Conservation (phyloP, 2,888 invertebrate genomes). For the Drosophila anomalata region DNA sequence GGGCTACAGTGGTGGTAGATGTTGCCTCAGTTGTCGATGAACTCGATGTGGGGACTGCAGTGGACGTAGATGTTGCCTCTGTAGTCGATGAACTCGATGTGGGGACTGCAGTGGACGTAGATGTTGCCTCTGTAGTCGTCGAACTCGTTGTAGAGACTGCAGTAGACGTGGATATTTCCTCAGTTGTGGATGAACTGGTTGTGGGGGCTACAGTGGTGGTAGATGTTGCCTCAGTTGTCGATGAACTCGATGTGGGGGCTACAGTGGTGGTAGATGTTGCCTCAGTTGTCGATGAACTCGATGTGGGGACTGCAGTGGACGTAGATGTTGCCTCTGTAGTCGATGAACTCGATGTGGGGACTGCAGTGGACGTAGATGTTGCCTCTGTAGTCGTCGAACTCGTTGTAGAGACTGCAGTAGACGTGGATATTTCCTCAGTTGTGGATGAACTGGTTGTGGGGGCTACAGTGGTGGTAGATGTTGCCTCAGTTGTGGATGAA, state of each 20-base stretch:
- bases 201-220: background rate
- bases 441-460: too few species aligned
- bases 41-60: background rate
- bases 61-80: background rate
- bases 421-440: too few species aligned
- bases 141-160: background rate
- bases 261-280: background rate
- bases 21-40: background rate
- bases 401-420: too few species aligned
- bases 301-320: background rate
- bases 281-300: background rate
- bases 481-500: too few species aligned
- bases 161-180: background rate
- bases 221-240: background rate
- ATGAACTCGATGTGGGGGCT: background rate
- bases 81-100: background rate
- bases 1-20: background rate
- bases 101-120: background rate
- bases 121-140: background rate
- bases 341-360: background rate
- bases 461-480: too few species aligned
- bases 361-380: background rate
- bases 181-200: background rate
- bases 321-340: background rate
- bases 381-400: background rate